These are phyloP conservation scores for Icerya purchasi DNA, from an alignment of 2,888 invertebrate species.

Conservation along the genomic window DNA sequence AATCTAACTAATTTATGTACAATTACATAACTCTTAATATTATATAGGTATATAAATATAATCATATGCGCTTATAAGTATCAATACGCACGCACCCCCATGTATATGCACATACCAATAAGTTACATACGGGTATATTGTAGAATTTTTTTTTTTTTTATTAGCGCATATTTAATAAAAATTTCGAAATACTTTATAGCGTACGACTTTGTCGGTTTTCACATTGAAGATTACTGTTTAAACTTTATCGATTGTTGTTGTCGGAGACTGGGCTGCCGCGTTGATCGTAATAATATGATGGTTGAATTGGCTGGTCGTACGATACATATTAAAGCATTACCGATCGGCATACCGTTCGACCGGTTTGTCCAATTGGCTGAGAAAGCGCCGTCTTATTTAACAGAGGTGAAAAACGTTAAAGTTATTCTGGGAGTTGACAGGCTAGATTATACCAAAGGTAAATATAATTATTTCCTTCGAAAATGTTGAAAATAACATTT, in stretches of 20 bases:
- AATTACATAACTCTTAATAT: too few relatives aligned
- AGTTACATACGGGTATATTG: too few relatives aligned
- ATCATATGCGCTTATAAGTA: too few relatives aligned
- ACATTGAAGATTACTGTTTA: slow-evolving; percentile 71
- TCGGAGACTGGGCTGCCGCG: slow-evolving; percentile 63
- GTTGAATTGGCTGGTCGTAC: slow-evolving; percentile 74
- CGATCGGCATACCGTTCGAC: slow-evolving; percentile 75
- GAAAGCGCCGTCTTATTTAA: slow-evolving; percentile 37
- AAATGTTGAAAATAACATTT: too few relatives aligned
- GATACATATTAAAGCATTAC: slow-evolving; percentile 59
- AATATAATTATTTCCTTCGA: too few relatives aligned
- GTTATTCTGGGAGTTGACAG: slow-evolving; percentile 55
- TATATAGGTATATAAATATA: too few relatives aligned
- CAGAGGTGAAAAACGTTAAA: slow-evolving; percentile 32
- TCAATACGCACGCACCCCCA: too few relatives aligned
- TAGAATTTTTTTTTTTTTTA: not conserved
- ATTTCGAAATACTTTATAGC: too few relatives aligned
- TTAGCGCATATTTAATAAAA: too few relatives aligned
- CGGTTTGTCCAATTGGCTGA: slow-evolving; percentile 59
- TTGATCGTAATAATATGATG: slow-evolving; percentile 63
- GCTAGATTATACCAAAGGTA: slow-evolving; percentile 73
- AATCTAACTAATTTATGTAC: too few relatives aligned
- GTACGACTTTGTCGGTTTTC: slow-evolving; percentile 83
- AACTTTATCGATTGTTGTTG: slow-evolving; percentile 85
- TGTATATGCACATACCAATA: too few relatives aligned